A percentile compares a stretch with the other conserved stretches of the same genome.
Evolutionary conservation across 2,113 vertebrate species (phyloP).

Genomic region (Rhagologus leucostigma): DNA sequence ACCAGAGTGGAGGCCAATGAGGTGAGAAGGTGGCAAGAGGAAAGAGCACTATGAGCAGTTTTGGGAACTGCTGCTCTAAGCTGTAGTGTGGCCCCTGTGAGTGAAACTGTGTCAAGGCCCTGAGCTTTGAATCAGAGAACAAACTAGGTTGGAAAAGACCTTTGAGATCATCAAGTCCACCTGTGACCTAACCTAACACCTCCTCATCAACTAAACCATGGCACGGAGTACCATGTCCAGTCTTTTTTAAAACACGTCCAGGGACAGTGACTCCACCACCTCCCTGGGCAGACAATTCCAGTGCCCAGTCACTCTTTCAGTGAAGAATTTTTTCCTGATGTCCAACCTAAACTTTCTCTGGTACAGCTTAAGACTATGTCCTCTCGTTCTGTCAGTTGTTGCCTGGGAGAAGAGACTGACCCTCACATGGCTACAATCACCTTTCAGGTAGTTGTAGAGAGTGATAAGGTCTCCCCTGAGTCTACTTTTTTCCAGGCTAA

Average conservation of each 20-base stretch:
- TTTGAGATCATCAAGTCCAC: background rate
- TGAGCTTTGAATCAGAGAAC: background rate
- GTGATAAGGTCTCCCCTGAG: background rate
- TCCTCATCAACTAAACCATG: background rate
- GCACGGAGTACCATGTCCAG: no score
- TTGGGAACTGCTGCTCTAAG: background rate
- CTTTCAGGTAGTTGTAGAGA: background rate
- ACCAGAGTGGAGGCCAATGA: background rate
- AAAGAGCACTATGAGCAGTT: background rate
- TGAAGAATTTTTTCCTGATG: background rate
- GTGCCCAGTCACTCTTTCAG: background rate
- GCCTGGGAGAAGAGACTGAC: background rate
- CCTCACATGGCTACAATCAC: background rate
- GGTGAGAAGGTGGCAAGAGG: background rate
- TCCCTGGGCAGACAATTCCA: background rate
- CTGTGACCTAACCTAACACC: background rate
- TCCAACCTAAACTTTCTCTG: background rate
- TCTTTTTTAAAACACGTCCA: accelerated
- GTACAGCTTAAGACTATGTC: background rate
- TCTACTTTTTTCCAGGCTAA: background rate
- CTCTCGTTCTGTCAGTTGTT: background rate
- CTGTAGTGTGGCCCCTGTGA: background rate
- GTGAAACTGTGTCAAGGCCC: background rate
- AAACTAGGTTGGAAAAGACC: background rate
- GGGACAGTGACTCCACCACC: background rate